Evolutionary conservation across 2,888 invertebrate species (phyloP).

Genomic region (Sarcophaga rosellei): DNA sequence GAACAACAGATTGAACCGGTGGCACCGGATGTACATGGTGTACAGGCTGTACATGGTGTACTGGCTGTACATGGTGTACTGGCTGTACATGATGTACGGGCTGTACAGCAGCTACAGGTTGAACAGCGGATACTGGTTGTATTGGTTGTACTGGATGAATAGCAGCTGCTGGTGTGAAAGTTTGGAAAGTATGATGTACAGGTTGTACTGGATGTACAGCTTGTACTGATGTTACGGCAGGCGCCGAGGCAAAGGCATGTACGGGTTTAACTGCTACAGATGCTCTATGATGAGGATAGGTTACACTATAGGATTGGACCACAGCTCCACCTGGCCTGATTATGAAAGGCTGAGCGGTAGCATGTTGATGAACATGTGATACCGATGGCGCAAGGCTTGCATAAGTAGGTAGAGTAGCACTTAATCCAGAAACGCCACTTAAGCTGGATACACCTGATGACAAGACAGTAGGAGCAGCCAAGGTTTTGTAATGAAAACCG

Average conservation of each 20-base stretch:
- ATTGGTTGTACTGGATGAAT: constrained; percentile 47
- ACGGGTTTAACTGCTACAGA: constrained; percentile 65
- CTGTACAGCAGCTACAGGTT: constrained; percentile 15
- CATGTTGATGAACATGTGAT: constrained; percentile 56
- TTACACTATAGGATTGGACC: constrained; percentile 78
- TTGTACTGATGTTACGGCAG: constrained; percentile 35
- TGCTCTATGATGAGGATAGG: constrained; percentile 77
- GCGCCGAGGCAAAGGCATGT: constrained; percentile 60
- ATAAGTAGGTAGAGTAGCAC: constrained; percentile 41
- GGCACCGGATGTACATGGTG: constrained; percentile 64
- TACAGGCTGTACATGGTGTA: constrained; percentile 53
- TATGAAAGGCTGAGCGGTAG: constrained; percentile 73
- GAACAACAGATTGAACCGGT: constrained; percentile 68
- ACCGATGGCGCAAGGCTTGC: constrained; percentile 30
- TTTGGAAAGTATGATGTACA: constrained; percentile 1
- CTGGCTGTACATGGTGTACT: constrained; percentile 35
- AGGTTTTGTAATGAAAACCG: constrained; percentile 51
- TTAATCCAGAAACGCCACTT: constrained; percentile 17
- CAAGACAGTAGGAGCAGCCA: constrained; percentile 24
- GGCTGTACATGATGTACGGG: constrained; percentile 58
- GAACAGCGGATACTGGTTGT: constrained; percentile 41
- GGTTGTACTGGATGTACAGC: constrained; percentile 56
- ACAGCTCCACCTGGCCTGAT: constrained; percentile 78
- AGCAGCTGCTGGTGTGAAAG: constrained; percentile 58
- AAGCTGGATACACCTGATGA: constrained; percentile 28